These are phyloP conservation scores for Corythornis leucogaster DNA, from an alignment of 2,797 vertebrate genomes.

Conservation along the genomic window DNA sequence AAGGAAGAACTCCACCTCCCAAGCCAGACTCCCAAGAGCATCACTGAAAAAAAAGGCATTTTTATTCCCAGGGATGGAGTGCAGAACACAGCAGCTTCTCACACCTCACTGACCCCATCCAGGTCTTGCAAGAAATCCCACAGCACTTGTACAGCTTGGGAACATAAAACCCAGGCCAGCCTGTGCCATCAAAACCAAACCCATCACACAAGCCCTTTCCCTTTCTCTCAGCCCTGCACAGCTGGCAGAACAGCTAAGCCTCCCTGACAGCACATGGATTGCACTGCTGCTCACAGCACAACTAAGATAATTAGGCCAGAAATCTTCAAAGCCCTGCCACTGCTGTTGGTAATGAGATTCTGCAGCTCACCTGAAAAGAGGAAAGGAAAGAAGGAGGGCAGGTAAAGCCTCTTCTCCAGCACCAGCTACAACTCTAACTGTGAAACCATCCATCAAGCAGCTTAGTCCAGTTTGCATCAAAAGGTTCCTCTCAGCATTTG, in stretches of 20 bases:
- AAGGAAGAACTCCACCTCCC: not conserved
- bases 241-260: not conserved
- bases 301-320: constrained; percentile 34
- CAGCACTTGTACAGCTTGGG: not conserved
- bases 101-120: not conserved
- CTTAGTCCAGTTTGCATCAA: not conserved
- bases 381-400: not conserved
- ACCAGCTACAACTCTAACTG: not conserved
- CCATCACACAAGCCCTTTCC: not conserved
- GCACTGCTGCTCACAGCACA: not conserved
- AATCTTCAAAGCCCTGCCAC: constrained; percentile 45
- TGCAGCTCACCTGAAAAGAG: constrained; percentile 10
- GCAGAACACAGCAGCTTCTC: not conserved
- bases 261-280: not conserved
- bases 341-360: not conserved
- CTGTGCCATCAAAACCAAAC: not conserved
- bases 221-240: not conserved
- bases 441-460: not conserved
- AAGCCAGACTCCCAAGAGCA: not conserved
- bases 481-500: not conserved
- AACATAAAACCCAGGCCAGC: not conserved
- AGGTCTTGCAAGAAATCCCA: not conserved
- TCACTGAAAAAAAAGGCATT: not conserved
- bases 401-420: not conserved
- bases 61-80: not conserved